Evolutionary conservation across 2,797 vertebrate genomes (phyloP).

Genomic region (Etheostoma nigrum): DNA sequence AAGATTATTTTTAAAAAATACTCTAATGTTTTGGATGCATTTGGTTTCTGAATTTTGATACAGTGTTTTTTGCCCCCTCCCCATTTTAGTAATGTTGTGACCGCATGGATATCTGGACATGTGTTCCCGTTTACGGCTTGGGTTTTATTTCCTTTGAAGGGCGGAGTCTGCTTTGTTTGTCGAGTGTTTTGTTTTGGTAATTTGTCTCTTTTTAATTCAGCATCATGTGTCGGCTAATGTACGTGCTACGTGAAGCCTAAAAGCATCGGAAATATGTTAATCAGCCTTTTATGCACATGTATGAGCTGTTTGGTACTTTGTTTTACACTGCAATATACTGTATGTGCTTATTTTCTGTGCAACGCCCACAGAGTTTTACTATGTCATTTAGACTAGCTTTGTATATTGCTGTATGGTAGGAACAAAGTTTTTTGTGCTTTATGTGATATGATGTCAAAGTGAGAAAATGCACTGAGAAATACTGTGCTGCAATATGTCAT

Average conservation of each 20-base stretch:
- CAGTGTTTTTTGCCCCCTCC: neutral
- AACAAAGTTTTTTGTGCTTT: conserved; percentile 74
- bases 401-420: conserved; percentile 72
- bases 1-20: conserved; percentile 17
- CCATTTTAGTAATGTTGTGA: conserved; percentile 48
- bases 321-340: conserved; percentile 68
- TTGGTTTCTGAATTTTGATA: conserved; percentile 32
- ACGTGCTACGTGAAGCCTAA: conserved; percentile 62
- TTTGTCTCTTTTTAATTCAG: conserved; percentile 46
- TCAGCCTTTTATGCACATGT: conserved; percentile 73
- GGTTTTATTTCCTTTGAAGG: conserved; percentile 27
- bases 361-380: conserved; percentile 59
- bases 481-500: conserved; percentile 70
- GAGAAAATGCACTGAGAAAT: conserved; percentile 78
- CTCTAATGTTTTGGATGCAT: conserved; percentile 38
- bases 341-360: conserved; percentile 68
- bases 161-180: conserved; percentile 43
- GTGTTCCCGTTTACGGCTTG: conserved; percentile 29
- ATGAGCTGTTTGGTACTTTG: conserved; percentile 69
- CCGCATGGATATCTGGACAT: conserved; percentile 63
- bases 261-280: conserved; percentile 64
- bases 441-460: conserved; percentile 81
- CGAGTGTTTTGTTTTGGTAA: conserved; percentile 49
- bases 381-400: conserved; percentile 73
- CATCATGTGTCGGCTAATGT: conserved; percentile 51